Evolutionary conservation across 2,113 vertebrate genomes (phyloP), one percentile per base, ranked within the genome.

Genomic region (Alosa alosa): DNA sequence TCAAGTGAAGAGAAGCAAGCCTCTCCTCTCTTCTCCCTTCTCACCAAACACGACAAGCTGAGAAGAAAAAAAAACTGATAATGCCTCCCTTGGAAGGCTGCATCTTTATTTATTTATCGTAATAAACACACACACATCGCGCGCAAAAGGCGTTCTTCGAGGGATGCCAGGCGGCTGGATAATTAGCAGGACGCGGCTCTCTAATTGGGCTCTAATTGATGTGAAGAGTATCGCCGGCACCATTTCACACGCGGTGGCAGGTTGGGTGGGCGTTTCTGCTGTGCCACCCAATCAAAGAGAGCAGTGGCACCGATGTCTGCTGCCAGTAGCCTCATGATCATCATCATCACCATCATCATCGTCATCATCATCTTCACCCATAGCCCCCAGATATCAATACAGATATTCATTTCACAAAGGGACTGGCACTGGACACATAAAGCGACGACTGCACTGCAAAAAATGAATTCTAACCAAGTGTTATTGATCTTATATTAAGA

Each of bases 171-270:
- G 86, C 39, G 82, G 83, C 86, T 10, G 88, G 78, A 83, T 94
- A 93, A 94, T 92, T 94, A 94, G 87, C 52, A 85, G 90, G 90
- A 94, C 90, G 92, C 83, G 90, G 88, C 83, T 91, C 81, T 87
- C 84, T 93, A 94, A 94, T 92, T 92, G 91, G 86, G 86, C 87
- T 92, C 84, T 93, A 92, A 94, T 91, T 94, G 91, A 92, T 91
- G 92, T 86, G 88, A 93, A 89, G 90, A 92, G 87, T 86, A 55
- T 86, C 46, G 83, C 81, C 89, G 84, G 86, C 84, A 87, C 83
- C 88, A 88, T 89, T 87, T 57, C 81, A 90, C 88, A 92, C 85
- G 83, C 87, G 84, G 72, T 36, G 72, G 31, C 85, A 52, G 82
- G 83, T 82, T 25, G 49, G 81, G 31, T 88, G 86, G 88, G 89